Conservation (phyloP, 2,888 invertebrate genomes). For the Melangyna quadrimaculata region DNA sequence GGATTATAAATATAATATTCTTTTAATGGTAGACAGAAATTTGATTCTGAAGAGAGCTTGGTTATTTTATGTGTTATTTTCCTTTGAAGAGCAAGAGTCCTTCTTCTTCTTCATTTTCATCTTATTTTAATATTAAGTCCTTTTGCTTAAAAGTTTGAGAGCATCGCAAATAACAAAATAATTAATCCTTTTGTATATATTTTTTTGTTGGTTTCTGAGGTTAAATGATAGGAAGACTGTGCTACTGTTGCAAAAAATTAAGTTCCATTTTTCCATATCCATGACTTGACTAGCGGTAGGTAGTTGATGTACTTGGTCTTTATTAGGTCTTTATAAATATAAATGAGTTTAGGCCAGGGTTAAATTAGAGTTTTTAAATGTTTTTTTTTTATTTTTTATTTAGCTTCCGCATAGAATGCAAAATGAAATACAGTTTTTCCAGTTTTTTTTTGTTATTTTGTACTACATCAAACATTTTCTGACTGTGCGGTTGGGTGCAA, state of each 20-base stretch:
- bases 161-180: constrained; percentile 29
- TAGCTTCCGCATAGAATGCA: constrained; percentile 48
- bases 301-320: background rate
- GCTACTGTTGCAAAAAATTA: background rate
- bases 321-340: constrained; percentile 78
- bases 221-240: background rate
- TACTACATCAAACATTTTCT: background rate
- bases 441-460: constrained; percentile 1
- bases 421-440: constrained; percentile 19
- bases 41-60: background rate
- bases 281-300: background rate
- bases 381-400: background rate
- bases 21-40: background rate
- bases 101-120: background rate
- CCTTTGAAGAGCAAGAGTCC: background rate
- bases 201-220: constrained; percentile 1
- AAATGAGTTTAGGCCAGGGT: constrained; percentile 80
- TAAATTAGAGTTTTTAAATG: constrained; percentile 77
- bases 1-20: background rate
- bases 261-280: too few species aligned
- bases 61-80: background rate
- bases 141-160: constrained; percentile 40
- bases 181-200: constrained; percentile 39
- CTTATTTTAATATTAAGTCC: constrained; percentile 36
- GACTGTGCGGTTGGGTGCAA: constrained; percentile 54